These are phyloP conservation scores for Allobates femoralis DNA, from an alignment of 2,797 vertebrate species.

Conservation along the genomic window DNA sequence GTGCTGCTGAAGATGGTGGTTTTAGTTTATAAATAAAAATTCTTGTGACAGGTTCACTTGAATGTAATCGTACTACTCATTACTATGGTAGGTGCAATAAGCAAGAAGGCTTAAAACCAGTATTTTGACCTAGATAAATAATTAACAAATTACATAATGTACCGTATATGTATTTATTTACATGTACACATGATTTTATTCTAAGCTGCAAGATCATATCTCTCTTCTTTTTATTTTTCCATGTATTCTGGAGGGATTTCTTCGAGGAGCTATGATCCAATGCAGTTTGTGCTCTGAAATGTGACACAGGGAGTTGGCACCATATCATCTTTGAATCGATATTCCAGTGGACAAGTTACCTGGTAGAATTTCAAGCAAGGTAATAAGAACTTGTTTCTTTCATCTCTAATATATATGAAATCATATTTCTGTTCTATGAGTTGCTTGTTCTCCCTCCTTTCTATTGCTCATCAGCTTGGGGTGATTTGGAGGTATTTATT, in stretches of 20 bases:
- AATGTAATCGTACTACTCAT: too few relatives aligned
- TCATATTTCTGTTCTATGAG: conserved; percentile 43
- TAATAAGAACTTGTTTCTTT: conserved; percentile 54
- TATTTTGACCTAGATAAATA: neutral
- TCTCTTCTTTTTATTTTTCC: conserved; percentile 4
- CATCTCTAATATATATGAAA: conserved; percentile 53
- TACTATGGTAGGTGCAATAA: too few relatives aligned
- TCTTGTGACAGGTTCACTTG: too few relatives aligned
- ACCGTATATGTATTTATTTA: neutral
- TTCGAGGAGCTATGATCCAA: conserved; percentile 46
- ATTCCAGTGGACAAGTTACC: conserved; percentile 42
- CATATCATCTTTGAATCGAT: conserved; percentile 56
- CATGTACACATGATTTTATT: neutral
- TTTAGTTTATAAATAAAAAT: too few relatives aligned
- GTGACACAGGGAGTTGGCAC: conserved; percentile 47
- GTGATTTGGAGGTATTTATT: conserved; percentile 61
- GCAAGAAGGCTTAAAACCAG: too few relatives aligned
- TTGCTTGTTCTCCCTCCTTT: conserved; percentile 38
- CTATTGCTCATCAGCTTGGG: conserved; percentile 37
- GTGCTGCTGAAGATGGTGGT: too few relatives aligned
- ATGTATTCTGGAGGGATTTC: conserved; percentile 39
- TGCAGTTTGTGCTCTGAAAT: conserved; percentile 51
- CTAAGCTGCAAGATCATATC: conserved; percentile 6
- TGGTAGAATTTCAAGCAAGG: conserved; percentile 53
- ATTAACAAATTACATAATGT: neutral